phyloP scores from a whole-genome alignment of 1,140 invertebrate species.

The Drosophila pallidifrons region DNA sequence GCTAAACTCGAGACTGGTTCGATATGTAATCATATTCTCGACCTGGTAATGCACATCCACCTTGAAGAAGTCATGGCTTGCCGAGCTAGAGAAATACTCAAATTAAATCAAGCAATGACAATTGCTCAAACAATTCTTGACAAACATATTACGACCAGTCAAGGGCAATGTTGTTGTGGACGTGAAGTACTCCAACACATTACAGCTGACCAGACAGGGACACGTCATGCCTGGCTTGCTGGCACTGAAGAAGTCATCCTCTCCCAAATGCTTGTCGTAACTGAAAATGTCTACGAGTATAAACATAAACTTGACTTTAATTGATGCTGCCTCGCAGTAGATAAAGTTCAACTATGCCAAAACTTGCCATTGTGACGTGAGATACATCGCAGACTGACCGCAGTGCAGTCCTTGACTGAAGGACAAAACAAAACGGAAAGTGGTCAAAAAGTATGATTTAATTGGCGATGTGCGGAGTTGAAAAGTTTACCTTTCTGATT shows the following conservation, averaged over 20 bases:
- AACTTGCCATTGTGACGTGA: constrained; percentile 68
- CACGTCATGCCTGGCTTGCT: constrained; percentile 77
- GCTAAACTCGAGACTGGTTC: constrained; percentile 72
- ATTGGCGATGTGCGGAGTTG: neutral
- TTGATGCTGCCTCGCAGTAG: constrained; percentile 3
- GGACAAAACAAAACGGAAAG: neutral
- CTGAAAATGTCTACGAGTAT: constrained; percentile 69
- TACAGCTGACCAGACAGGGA: constrained; percentile 70
- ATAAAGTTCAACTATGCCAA: neutral
- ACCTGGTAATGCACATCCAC: constrained; percentile 80
- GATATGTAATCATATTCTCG: constrained; percentile 64
- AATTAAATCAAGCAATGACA: neutral
- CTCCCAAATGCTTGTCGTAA: constrained; percentile 72
- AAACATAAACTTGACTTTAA: constrained; percentile 1
- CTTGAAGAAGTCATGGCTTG: constrained; percentile 50
- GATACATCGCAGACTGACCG: constrained; percentile 63
- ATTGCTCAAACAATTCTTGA: neutral
- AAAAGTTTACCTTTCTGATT: constrained; percentile 53
- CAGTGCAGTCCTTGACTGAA: constrained; percentile 55
- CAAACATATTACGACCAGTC: constrained; percentile 31
- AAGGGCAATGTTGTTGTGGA: constrained; percentile 70
- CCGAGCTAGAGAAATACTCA: neutral
- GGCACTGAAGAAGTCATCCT: constrained; percentile 71
- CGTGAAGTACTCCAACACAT: constrained; percentile 70
- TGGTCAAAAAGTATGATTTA: neutral